phyloP scores from a whole-genome alignment of 2,888 invertebrate genomes.

The Trypoxylon attenuatum region DNA sequence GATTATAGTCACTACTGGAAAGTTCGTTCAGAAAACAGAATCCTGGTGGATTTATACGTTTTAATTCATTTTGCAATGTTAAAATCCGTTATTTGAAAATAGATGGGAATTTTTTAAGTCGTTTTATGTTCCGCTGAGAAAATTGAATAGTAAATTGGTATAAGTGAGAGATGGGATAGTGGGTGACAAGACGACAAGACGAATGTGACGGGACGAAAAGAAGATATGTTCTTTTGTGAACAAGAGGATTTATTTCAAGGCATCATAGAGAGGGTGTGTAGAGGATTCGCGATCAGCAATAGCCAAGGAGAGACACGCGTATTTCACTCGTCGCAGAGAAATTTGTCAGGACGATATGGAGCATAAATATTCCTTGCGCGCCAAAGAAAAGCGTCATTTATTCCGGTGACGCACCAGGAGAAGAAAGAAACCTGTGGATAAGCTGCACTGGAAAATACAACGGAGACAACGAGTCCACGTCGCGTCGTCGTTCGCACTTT shows the following conservation, averaged over 20 bases:
- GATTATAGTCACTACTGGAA: too few relatives aligned
- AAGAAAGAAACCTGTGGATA: neutral
- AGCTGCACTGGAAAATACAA: neutral
- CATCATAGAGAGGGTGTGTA: neutral
- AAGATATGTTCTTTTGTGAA: neutral
- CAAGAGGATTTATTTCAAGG: conserved; percentile 12
- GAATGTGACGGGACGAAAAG: too few relatives aligned
- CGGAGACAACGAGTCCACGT: neutral
- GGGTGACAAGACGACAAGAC: too few relatives aligned
- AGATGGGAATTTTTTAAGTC: too few relatives aligned
- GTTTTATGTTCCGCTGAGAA: too few relatives aligned
- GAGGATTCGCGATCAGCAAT: conserved; percentile 11
- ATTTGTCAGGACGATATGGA: conserved; percentile 2
- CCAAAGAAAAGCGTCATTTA: conserved; percentile 5
- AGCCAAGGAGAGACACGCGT: neutral
- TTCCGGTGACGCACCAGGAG: neutral
- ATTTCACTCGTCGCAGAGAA: conserved; percentile 7
- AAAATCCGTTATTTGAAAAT: too few relatives aligned
- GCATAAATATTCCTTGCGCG: conserved; percentile 6
- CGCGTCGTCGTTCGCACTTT: neutral
- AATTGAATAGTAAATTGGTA: too few relatives aligned
- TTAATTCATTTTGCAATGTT: too few relatives aligned
- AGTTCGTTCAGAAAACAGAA: too few relatives aligned
- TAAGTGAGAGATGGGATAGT: too few relatives aligned
- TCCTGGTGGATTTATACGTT: too few relatives aligned